Evolutionary conservation across 2,113 vertebrate species (phyloP).

Genomic region (Hyperoodon ampullatus): DNA sequence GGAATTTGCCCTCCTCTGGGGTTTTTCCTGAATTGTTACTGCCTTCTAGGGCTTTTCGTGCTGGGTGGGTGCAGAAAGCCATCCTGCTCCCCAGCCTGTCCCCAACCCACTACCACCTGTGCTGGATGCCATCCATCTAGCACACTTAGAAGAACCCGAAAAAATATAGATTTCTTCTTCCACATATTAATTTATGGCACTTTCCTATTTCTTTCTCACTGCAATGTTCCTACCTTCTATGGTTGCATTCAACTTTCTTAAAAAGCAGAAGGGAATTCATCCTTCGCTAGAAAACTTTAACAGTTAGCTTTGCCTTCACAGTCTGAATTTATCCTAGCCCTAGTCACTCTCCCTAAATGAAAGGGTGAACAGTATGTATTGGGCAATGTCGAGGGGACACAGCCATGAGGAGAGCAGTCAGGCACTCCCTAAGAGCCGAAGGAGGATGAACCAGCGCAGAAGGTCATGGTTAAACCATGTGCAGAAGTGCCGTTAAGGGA

Average conservation of each 20-base stretch:
- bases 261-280: slow-evolving; percentile 63
- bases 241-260: slow-evolving; percentile 7
- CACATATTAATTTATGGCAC: neutral
- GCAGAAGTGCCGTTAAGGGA: too few species aligned
- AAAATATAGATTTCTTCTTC: slow-evolving; percentile 26
- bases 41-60: neutral
- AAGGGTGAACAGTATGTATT: neutral
- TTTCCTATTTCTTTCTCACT: slow-evolving; percentile 12
- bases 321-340: neutral
- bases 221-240: neutral
- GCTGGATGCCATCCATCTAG: slow-evolving; percentile 21
- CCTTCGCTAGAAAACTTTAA: slow-evolving; percentile 34
- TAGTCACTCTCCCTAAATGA: neutral
- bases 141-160: slow-evolving; percentile 12
- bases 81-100: neutral
- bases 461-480: neutral
- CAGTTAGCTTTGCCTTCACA: slow-evolving; percentile 34
- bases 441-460: neutral
- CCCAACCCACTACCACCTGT: neutral
- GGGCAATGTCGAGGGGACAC: neutral
- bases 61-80: neutral
- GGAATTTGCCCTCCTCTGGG: neutral
- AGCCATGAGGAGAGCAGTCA: neutral
- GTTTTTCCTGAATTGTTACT: neutral
- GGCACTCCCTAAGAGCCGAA: neutral